Conservation (phyloP, 2,888 invertebrate genomes). For the Protodeltote pygarga region DNA sequence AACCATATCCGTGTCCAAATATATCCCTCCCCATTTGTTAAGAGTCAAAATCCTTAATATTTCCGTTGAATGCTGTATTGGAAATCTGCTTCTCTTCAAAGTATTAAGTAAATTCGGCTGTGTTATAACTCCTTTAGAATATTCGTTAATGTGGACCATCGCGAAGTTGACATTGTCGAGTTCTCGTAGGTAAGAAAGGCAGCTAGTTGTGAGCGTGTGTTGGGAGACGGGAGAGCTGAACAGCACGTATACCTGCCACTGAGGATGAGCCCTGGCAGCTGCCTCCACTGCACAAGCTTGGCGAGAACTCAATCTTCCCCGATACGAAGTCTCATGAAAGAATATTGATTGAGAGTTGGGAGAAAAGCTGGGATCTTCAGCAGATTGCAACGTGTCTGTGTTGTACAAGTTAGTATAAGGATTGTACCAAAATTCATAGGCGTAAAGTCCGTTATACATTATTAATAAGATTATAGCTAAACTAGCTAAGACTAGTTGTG, state of each 20-base stretch:
- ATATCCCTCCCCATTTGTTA: neutral
- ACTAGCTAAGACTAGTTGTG: too few relatives aligned
- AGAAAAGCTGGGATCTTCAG: neutral
- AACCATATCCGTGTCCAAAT: neutral
- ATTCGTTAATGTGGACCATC: conserved; percentile 2
- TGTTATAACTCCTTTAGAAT: neutral
- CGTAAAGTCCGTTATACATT: too few relatives aligned
- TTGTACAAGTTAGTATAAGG: neutral
- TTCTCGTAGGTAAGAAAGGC: neutral
- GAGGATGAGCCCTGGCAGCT: conserved; percentile 16
- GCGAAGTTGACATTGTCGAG: conserved; percentile 1
- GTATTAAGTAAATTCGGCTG: neutral
- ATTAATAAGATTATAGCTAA: too few relatives aligned
- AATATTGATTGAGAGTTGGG: conserved; percentile 77
- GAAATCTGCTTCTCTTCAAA: neutral
- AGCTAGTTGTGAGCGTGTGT: neutral
- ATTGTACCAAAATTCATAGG: too few relatives aligned
- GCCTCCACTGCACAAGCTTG: conserved; percentile 13
- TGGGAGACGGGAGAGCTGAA: conserved; percentile 17
- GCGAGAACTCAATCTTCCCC: conserved; percentile 45
- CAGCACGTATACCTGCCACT: conserved; percentile 5
- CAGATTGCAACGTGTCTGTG: neutral
- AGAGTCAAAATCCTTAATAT: neutral
- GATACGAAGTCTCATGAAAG: conserved; percentile 89
- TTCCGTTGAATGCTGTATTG: neutral